Percentiles rank a stretch among this genome's conserved stretches.
Evolutionary conservation across 2,113 vertebrate genomes (phyloP).

Genomic region (Oxyura jamaicensis): DNA sequence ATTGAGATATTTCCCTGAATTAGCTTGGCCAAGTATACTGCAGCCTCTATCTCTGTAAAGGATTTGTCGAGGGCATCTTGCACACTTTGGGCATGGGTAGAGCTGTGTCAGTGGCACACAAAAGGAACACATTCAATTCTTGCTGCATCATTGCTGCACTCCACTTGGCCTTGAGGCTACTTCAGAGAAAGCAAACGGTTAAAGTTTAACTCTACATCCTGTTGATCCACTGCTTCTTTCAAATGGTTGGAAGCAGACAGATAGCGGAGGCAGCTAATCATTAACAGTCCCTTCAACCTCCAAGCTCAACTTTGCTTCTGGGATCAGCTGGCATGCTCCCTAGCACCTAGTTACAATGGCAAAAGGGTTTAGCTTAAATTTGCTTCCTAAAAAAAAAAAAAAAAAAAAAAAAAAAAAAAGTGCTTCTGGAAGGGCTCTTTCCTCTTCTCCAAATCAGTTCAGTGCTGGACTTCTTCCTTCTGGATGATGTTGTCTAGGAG

Average conservation of each 20-base stretch:
- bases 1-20: background rate
- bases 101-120: background rate
- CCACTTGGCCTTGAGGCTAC: background rate
- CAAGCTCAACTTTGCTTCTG: background rate
- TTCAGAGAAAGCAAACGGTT: slow-evolving; percentile 24
- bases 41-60: background rate
- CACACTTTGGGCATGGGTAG: background rate
- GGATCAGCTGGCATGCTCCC: background rate
- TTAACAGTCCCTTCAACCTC: slow-evolving; percentile 13
- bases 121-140: background rate
- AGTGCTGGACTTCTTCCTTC: background rate
- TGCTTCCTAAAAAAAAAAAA: background rate
- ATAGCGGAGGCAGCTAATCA: background rate
- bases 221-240: background rate
- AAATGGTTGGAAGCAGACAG: background rate
- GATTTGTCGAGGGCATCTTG: background rate
- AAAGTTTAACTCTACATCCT: slow-evolving; percentile 35
- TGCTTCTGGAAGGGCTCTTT: background rate
- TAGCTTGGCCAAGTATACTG: background rate
- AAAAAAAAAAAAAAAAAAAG: background rate
- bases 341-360: background rate
- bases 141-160: background rate
- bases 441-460: background rate
- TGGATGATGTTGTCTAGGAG: background rate
- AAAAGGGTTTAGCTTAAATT: background rate